A percentile compares a stretch with the other conserved stretches of the same genome.
Conservation (phyloP, 1,140 invertebrate species). For the Physella acuta region DNA sequence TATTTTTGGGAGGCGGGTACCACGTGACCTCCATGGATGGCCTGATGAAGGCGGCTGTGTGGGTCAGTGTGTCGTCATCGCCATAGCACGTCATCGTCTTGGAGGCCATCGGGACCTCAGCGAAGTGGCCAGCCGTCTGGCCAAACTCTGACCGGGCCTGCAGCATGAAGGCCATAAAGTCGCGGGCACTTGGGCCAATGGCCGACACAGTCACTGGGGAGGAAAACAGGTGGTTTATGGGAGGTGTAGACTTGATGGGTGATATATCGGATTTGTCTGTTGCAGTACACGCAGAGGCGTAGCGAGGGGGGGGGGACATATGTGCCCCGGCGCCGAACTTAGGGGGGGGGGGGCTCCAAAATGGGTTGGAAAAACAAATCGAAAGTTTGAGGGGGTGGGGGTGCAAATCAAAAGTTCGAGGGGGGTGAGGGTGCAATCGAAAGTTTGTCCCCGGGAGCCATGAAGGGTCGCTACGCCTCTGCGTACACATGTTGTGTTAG, state of each 20-base stretch:
- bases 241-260: background rate
- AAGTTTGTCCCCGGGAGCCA: too few species aligned
- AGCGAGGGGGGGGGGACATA: too few species aligned
- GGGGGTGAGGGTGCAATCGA: too few species aligned
- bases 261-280: too few species aligned
- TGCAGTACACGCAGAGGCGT: background rate
- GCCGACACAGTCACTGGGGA: slow-evolving; percentile 24
- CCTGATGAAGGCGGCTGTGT: slow-evolving; percentile 28
- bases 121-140: slow-evolving; percentile 19
- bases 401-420: too few species aligned
- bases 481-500: background rate
- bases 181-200: background rate
- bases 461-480: background rate
- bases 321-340: too few species aligned
- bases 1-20: slow-evolving; percentile 24
- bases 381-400: too few species aligned
- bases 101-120: slow-evolving; percentile 10
- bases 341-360: too few species aligned
- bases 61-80: slow-evolving; percentile 26
- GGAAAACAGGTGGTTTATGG: background rate
- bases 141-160: slow-evolving; percentile 23
- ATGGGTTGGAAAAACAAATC: too few species aligned
- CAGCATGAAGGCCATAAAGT: slow-evolving; percentile 31
- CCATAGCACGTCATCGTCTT: slow-evolving; percentile 26
- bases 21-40: slow-evolving; percentile 25